Evolutionary conservation across 1,140 invertebrate genomes (phyloP), one percentile per base, ranked within the genome.

Genomic region (Leptopilina boulardi): DNA sequence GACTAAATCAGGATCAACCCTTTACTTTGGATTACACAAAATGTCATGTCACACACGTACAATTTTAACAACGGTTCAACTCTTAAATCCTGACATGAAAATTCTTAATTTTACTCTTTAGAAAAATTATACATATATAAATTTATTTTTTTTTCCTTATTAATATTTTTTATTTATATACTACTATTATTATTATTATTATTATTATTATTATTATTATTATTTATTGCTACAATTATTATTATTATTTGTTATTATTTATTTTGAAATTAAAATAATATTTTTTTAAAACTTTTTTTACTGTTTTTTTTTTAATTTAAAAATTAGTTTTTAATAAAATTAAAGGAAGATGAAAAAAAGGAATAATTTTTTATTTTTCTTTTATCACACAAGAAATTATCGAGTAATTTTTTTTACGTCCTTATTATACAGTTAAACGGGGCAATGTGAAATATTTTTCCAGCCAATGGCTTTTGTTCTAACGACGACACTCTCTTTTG

Each of bases 1-100:
- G 86, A 86, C 84, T 89, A 87, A 89, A 89, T 81, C 85, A 83
- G 89, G 88, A 89, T 90, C 87, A 89, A 90, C 87, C 88, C 88
- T 89, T 89, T 38, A 86, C 78, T 82, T 73, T 80, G 87, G 89
- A 89, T 90, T 89, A 90, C 79, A 78, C 73, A 80, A 80, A 76
- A 51, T 86, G 89, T 89, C 88, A 88, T 84, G 87, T 88, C 85
- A 87, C 85, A 87, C 84, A 83, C 87, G 86, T 38, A 38, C 34
- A 38, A 88, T 86, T 89, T 87, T 81, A 82, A 80, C 47, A 51
- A 51, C n/a, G 47, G n/a, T 51, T 51, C 59, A 41, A 34, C 26
- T 38, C 23, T 30, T 19, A 71, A 34, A 41, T 19, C 38, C 18
- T 38, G 38, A 71, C 8, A 3, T 42, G 26, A 15, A 51, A 51